Percentiles rank a stretch among this genome's conserved stretches.
Conservation (phyloP, 1,140 invertebrate genomes). For the Polypedilum pembai region DNA sequence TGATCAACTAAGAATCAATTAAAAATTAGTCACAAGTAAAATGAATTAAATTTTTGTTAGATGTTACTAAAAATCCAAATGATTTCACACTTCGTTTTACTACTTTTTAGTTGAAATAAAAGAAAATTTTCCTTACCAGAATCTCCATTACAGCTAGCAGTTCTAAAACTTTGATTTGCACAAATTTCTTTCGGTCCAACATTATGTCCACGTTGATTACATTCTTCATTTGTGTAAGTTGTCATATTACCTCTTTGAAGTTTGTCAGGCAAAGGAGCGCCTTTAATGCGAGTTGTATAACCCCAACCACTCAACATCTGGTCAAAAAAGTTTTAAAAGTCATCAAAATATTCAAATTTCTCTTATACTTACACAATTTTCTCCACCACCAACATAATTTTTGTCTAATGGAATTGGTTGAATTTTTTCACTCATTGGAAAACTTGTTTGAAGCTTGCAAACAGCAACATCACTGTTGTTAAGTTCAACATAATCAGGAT, state of each 20-base stretch:
- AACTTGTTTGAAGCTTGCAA: neutral
- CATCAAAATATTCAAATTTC: neutral
- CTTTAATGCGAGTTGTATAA: neutral
- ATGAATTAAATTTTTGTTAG: no score
- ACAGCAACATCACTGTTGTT: constrained; percentile 24
- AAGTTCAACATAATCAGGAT: constrained; percentile 21
- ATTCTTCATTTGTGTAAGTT: neutral
- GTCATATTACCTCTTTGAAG: neutral
- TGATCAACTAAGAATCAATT: no score
- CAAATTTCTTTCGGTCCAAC: neutral
- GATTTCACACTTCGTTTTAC: no score
- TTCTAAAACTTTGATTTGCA: neutral
- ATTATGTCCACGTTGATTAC: neutral
- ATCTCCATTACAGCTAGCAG: no score
- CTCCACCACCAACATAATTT: neutral
- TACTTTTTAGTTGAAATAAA: no score
- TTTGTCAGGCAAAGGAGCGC: neutral
- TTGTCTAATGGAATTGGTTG: neutral
- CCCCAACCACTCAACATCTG: neutral
- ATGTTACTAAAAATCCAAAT: no score
- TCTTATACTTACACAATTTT: neutral
- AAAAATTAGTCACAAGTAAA: no score
- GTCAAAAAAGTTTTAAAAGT: neutral
- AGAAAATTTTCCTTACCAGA: no score
- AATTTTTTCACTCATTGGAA: neutral